These are phyloP conservation scores for Morone saxatilis DNA, from an alignment of 2,113 vertebrate species.

Conservation along the genomic window DNA sequence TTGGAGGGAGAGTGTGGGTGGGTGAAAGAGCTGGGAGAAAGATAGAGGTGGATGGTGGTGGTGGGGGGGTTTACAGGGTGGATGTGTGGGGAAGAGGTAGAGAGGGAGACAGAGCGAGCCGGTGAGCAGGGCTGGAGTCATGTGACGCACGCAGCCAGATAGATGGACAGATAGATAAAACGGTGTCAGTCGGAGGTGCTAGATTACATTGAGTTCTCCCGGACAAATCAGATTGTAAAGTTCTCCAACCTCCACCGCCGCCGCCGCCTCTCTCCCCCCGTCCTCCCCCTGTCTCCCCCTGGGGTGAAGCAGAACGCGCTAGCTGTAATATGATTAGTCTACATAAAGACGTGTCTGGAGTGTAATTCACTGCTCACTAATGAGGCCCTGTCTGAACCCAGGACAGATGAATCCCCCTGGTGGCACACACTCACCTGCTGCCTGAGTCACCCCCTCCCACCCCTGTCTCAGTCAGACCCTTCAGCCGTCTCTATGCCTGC, in stretches of 20 bases:
- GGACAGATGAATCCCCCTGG: constrained; percentile 82
- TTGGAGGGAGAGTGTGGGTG: constrained; percentile 54
- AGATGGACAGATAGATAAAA: constrained; percentile 87
- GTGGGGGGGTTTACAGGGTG: constrained; percentile 24
- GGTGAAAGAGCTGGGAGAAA: constrained; percentile 44
- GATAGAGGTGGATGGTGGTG: constrained; percentile 37
- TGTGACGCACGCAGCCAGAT: constrained; percentile 66
- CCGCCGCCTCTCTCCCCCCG: background rate
- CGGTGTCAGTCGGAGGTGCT: constrained; percentile 87
- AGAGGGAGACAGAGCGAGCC: constrained; percentile 20
- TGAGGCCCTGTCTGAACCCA: constrained; percentile 88
- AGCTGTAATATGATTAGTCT: constrained; percentile 88
- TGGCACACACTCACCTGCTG: constrained; percentile 83
- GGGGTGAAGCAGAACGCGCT: constrained; percentile 74
- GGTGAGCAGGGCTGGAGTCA: constrained; percentile 64
- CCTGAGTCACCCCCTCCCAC: constrained; percentile 17
- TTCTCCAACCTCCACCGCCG: constrained; percentile 55
- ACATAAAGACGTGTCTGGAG: constrained; percentile 88
- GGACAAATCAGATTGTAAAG: constrained; percentile 89
- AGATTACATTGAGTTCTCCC: constrained; percentile 88
- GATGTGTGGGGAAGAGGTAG: constrained; percentile 6
- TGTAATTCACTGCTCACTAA: constrained; percentile 90
- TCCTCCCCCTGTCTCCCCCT: constrained; percentile 60
- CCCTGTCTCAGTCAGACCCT: constrained; percentile 39
- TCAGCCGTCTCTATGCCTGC: constrained; percentile 11